Percentiles rank a stretch among this genome's conserved stretches.
Conservation (phyloP, 1,140 invertebrate species). For the Platyscapa corneri region DNA sequence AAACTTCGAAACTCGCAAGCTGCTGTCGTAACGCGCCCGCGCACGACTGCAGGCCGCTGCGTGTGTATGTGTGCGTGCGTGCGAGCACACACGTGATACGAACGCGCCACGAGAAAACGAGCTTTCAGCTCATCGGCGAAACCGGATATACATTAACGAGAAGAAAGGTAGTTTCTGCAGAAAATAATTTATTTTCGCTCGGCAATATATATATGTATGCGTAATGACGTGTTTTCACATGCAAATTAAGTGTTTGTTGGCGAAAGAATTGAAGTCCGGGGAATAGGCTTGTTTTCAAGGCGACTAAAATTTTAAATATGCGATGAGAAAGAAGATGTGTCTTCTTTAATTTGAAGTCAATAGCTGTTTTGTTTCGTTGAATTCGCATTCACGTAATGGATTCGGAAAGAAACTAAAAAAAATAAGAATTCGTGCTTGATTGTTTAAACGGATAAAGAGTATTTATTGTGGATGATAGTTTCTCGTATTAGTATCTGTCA, state of each 20-base stretch:
- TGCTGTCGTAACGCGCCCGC: slow-evolving; percentile 11
- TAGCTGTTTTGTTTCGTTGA: neutral
- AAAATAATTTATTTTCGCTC: slow-evolving; percentile 27
- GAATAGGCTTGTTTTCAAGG: slow-evolving; percentile 39
- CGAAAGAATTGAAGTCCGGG: neutral
- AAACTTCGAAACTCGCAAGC: slow-evolving; percentile 42
- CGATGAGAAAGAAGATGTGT: slow-evolving; percentile 17
- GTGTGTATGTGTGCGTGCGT: neutral
- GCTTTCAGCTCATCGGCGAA: slow-evolving; percentile 39
- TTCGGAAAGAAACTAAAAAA: neutral
- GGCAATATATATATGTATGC: neutral
- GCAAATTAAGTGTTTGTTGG: slow-evolving; percentile 40
- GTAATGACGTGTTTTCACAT: slow-evolving; percentile 45
- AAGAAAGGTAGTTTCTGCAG: slow-evolving; percentile 41
- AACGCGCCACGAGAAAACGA: slow-evolving; percentile 27
- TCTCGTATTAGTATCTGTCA: neutral
- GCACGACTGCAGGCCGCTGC: neutral
- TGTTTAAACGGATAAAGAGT: neutral
- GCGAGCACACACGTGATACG: neutral
- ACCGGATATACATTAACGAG: slow-evolving; percentile 41
- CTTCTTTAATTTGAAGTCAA: slow-evolving; percentile 36
- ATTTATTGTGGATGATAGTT: neutral
- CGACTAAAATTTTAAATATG: neutral
- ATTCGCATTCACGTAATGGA: neutral
- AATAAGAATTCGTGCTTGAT: neutral